Evolutionary conservation across 2,888 invertebrate genomes (phyloP), one percentile per base, ranked within the genome.

Genomic region (Thalpophila matura): DNA sequence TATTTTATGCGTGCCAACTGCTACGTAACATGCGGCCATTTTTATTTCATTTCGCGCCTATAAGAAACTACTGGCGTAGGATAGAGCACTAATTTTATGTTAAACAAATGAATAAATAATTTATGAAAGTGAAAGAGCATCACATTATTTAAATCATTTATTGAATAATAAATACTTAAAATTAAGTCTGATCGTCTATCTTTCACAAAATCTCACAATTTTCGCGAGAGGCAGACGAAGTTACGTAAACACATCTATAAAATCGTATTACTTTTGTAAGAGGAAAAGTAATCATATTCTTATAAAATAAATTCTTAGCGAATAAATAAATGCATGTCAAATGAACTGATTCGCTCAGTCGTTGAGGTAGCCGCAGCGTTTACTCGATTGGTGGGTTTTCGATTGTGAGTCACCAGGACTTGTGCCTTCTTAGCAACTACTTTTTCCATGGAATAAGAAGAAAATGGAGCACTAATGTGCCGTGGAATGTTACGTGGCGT

Each of bases 211-310:
- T 63, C 58, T 63, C 55, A 63, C 50, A 29, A 46, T 70, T 68
- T 87, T 91, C 73, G 87, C 84, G 92, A 87, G 77, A 89, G 88
- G 85, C 86, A 91, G 92, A 93, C 92, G 88, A 91, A 87, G 85
- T 56, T 54, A 51, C 16, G 38, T 61, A 64, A 55, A 37, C 16
- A 51, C 18, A 24, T 58, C 14, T 16, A 46, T 59, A 20, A n/a
- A 47, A 56, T 45, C 6, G 20, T 22, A 40, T 40, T 50, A 53
- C 68, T 55, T 51, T 55, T 33, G 20, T 54, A 56, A 31, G 9
- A 43, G 1, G 22, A 35, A 43, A 42, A 74, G 54, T 47, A 54
- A 51, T 55, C 20, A 27, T 18, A 35, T 35, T 12, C 9, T 9
- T 29, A 24, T 49, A 50, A 59, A 67, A 68, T 75, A 63, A 61